Base-by-base conservation (phyloP, 2,888 invertebrate genomes). In the Sisyra nigra region DNA sequence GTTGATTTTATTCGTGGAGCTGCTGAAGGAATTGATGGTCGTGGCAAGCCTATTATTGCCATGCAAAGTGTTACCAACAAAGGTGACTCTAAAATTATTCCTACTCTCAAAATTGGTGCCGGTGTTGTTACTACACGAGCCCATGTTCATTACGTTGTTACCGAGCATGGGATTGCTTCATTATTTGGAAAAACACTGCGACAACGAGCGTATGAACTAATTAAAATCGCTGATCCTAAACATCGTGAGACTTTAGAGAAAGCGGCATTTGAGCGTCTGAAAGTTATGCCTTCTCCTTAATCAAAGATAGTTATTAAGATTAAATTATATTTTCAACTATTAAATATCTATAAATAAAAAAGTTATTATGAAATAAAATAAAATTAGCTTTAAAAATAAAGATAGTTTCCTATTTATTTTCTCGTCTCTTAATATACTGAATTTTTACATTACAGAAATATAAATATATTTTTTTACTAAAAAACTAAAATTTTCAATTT, bases 1-100 rank as follows among this genome's bases (percentile, higher is more conserved):
- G 66, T 79, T 14, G 79, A 79, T 54, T 79, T 79, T 51, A 69
- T 79, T 14, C 63, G 72, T 10, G 78, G 77, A 10, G 75, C 78
- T 10, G 74, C 73, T 1, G 65, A 75, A 51, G 65, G 71, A 42
- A 57, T 66, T n/a, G 77, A 79, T 57, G 71, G 72, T 2, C 57
- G 60, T 38, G 78, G 78, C n/a, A 76, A 74, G 52, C 73, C 78
- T 1, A 76, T 79, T 46, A 69, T 79, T 45, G 77, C 77, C 3
- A 63, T 79, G 50, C 68, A 74, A 35, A 76, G 77, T 2, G 54
- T 57, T 6, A 65, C 67, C n/a, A 65, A 64, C 45, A 72, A 69
- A 51, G 76, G 76, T 17, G 67, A 65, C 10, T 67, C 68, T 31
- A 77, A 77, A 59, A 76, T 76, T 50, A 65, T 68, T 0, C 73